Evolutionary conservation across 2,888 invertebrate genomes (phyloP), one percentile per base, ranked within the genome.

Genomic region (Trypoxylon attenuatum): DNA sequence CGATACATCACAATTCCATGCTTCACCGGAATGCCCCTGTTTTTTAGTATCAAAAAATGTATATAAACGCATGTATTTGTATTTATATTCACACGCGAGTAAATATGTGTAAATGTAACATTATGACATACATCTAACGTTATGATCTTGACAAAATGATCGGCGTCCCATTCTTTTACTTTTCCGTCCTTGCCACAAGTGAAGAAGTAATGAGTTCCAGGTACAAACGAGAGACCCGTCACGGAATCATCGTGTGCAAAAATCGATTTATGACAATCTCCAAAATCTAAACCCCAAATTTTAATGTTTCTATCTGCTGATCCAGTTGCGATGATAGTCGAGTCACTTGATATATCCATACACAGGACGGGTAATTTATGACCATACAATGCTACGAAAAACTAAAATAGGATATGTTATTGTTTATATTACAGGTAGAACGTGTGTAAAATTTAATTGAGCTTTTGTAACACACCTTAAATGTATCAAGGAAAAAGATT

Each of bases 201-300:
- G 86, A 99, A 98, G 84, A 99, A 94, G 84, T 96, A 92, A 87
- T 98, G 98, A 2, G 97, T 98, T 75, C 91, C 92, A 0, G 96
- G 94, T 16, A 98, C 92, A 84, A 99, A 99, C 79, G 94, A 92
- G 25, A 99, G 85, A 25, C 94, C 92, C 61, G 96, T 97, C 6
- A 99, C 92, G 0, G 97, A 95, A 87, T 98, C 97, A 80, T 98
- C 97, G 87, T 99, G 99, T 0, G 98, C 98, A 87, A 98, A 96
- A 74, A 99, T 90, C 0, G 97, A 97, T 81, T 92, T 92, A 88
- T 97, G 98, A 78, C 98, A 98, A 87, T 99, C 98, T n/a, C 99
- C 99, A 86, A 97, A 99, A 88, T 99, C 98, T 88, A 99, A 90
- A 27, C 99, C 99, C 99, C 99, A 99, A 67, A 99, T 93, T 89